These are phyloP conservation scores for Subanguina moxae DNA, from an alignment of 1,140 invertebrate genomes.

Conservation along the genomic window DNA sequence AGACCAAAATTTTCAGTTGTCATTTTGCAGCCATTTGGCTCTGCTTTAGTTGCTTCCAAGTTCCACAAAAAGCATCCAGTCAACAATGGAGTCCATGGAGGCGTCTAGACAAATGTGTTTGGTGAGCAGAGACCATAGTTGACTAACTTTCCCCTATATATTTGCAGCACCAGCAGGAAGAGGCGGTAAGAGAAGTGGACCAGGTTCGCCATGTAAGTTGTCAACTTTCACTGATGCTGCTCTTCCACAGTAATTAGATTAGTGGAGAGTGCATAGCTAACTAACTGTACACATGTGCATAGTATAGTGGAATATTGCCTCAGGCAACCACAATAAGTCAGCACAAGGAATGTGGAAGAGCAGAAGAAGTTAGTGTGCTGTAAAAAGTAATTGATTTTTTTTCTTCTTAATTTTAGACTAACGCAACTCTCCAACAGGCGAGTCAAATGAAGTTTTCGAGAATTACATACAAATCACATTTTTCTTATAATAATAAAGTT, in stretches of 20 bases:
- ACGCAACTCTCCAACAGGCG: constrained; percentile 30
- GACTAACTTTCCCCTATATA: neutral
- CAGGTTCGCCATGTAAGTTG: constrained; percentile 36
- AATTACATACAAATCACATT: neutral
- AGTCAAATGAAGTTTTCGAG: neutral
- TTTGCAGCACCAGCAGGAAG: constrained; percentile 21
- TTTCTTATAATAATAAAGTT: neutral
- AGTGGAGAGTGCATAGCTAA: neutral
- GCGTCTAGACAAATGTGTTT: no score
- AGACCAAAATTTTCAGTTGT: neutral
- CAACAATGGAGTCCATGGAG: neutral
- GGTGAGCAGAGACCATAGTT: no score
- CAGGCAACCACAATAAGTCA: no score
- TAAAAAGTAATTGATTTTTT: neutral
- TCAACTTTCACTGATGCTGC: neutral
- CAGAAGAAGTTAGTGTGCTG: constrained; percentile 1
- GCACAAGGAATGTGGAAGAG: neutral
- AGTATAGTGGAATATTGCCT: constrained; percentile 1
- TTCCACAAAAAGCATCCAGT: constrained; percentile 10
- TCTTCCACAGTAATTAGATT: neutral
- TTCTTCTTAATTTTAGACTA: constrained; percentile 23
- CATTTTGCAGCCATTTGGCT: neutral
- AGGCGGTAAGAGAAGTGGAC: constrained; percentile 33
- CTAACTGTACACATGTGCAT: neutral
- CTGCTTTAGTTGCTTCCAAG: neutral